Conservation (phyloP, 2,797 vertebrate species). For the Scolopax bukidnonensis region DNA sequence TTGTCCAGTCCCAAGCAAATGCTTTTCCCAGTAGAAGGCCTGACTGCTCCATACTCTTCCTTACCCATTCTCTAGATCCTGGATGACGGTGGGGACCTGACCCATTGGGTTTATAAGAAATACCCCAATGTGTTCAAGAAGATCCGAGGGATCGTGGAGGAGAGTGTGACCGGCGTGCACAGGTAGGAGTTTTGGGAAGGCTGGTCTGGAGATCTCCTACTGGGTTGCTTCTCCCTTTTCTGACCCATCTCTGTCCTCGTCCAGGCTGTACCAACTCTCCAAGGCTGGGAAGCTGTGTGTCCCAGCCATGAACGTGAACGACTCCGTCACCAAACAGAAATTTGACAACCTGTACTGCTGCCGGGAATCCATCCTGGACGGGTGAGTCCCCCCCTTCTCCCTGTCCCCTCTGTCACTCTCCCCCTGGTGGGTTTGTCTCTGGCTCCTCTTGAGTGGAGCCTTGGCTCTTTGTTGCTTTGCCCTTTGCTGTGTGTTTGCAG, state of each 20-base stretch:
- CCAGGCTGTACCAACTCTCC: conserved; percentile 95
- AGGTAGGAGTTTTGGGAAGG: conserved; percentile 78
- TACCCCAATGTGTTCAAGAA: conserved; percentile 97
- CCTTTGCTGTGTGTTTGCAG: neutral
- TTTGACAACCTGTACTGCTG: conserved; percentile 99
- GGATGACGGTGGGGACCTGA: conserved; percentile 97
- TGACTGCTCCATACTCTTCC: conserved; percentile 66
- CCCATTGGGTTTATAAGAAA: conserved; percentile 99
- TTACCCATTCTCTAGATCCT: conserved; percentile 85
- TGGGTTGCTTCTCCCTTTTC: neutral
- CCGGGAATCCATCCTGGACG: conserved; percentile 96
- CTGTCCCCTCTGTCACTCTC: neutral
- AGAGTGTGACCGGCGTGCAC: conserved; percentile 98
- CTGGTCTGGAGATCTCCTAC: neutral
- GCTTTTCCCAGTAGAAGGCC: conserved; percentile 27
- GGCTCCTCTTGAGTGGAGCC: neutral
- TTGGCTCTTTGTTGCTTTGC: neutral
- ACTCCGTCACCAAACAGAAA: conserved; percentile 99
- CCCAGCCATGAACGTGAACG: conserved; percentile 98
- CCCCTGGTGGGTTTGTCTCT: rapidly evolving
- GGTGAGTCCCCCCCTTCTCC: conserved; percentile 80
- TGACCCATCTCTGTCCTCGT: conserved; percentile 45
- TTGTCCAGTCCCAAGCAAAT: neutral
- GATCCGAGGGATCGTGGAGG: conserved; percentile 95
- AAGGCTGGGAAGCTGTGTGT: conserved; percentile 97